Base-by-base conservation (phyloP, 1,140 invertebrate species). In the Lordiphosa clarofinis region DNA sequence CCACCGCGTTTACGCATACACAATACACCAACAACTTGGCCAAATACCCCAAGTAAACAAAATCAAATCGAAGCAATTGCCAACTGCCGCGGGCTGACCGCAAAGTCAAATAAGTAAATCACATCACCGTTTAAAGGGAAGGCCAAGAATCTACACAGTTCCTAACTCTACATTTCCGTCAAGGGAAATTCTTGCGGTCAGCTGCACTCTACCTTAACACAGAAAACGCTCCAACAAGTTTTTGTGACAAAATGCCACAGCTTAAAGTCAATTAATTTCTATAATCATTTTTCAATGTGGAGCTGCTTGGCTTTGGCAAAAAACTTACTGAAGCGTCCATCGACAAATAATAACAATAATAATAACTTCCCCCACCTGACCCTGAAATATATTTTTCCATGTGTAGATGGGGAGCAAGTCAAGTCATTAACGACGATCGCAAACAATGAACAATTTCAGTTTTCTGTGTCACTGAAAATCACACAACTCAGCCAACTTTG, bases 381-480 rank as follows among this genome's bases (percentile, higher is more conserved):
- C 71, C 70, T 73, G 71, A 73, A 73, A 63, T 62, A 46, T 46
- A 46, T 46, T 46, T 46, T 46, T 31, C 24, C 28, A 52, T 63
- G 53, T 39, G 58, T 36, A n/a, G 19, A 73, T 67, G 66, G 66
- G 43, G 56, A 69, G 66, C 64, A 70, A 70, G 64, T 53, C 50
- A 39, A 46, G 61, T 74, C 72, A 74, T 73, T 73, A 67, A 74
- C 65, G 70, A 74, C 65, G 70, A 74, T 68, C 64, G 73, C 72
- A 71, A 73, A 74, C 72, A 74, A 74, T 75, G 71, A 73, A 75
- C 70, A 75, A 75, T 75, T 75, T 73, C 70, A 59, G 71, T 66
- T 75, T 74, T 75, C 73, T 75, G 70, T 75, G 73, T 75, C 73
- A 75, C 73, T 69, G 73, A 68, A 68, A 68, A 68, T 75, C 73